Evolutionary conservation across 1,140 invertebrate species (phyloP).

Genomic region (Agrypnia vestita): DNA sequence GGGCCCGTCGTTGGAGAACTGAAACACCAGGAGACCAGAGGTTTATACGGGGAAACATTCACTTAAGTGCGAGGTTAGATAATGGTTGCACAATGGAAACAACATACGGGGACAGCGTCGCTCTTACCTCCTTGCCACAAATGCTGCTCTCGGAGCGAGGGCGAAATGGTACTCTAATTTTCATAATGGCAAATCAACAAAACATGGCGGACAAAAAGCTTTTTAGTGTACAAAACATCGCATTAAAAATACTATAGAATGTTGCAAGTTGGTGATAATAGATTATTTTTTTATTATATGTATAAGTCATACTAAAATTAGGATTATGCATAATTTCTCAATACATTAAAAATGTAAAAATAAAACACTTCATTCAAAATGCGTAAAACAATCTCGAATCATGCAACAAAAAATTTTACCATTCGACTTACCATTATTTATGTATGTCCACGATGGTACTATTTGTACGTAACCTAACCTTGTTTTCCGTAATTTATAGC

Average conservation of each 20-base stretch:
- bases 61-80: conserved; percentile 61
- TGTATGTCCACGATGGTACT: background rate
- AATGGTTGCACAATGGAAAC: conserved; percentile 57
- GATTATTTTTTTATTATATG: no score
- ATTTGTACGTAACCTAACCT: conserved; percentile 42
- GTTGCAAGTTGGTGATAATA: no score
- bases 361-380: background rate
- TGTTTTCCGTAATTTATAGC: conserved; percentile 40
- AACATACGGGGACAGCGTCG: conserved; percentile 38
- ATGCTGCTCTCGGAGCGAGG: conserved; percentile 31
- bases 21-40: conserved; percentile 60
- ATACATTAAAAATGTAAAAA: conserved; percentile 1
- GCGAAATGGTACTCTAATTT: background rate
- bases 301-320: no score
- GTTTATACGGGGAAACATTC: conserved; percentile 61
- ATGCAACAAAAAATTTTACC: conserved; percentile 16
- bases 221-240: background rate
- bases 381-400: conserved; percentile 6
- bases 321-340: background rate
- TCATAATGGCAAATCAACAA: background rate
- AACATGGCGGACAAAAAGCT: background rate
- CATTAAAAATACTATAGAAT: no score
- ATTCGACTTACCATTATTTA: conserved; percentile 29
- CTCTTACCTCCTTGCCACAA: conserved; percentile 15
- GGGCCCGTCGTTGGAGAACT: conserved; percentile 65